Percentiles rank a stretch among this genome's conserved stretches.
Conservation (phyloP, 2,888 invertebrate species). For the Acronicta alni region DNA sequence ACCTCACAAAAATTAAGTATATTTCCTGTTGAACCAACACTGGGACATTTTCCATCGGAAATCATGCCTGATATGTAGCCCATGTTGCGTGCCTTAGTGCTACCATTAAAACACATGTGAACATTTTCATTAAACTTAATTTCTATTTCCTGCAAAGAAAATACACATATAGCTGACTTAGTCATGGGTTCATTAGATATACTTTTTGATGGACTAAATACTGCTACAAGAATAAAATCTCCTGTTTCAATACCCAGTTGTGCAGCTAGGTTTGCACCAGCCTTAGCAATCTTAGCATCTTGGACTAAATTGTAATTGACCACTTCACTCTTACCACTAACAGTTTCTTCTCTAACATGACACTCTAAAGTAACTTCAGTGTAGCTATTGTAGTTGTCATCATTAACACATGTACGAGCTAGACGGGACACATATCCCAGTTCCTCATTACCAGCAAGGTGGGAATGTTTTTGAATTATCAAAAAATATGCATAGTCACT, state of each 20-base stretch:
- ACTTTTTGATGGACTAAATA: slow-evolving; percentile 96
- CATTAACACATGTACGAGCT: slow-evolving; percentile 97
- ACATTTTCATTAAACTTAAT: slow-evolving; percentile 98
- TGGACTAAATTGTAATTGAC: slow-evolving; percentile 96
- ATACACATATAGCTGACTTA: slow-evolving; percentile 97
- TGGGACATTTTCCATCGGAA: slow-evolving; percentile 96
- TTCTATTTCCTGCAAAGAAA: slow-evolving; percentile 96
- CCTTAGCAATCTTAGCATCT: slow-evolving; percentile 96
- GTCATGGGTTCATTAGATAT: slow-evolving; percentile 95
- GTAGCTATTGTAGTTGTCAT: slow-evolving; percentile 98
- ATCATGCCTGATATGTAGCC: slow-evolving; percentile 97
- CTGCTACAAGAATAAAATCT: slow-evolving; percentile 95
- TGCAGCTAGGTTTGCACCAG: slow-evolving; percentile 95
- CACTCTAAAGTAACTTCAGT: slow-evolving; percentile 98
- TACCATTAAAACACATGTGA: slow-evolving; percentile 98
- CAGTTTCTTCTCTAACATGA: slow-evolving; percentile 90
- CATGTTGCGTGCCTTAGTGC: slow-evolving; percentile 97
- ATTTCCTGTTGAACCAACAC: slow-evolving; percentile 96
- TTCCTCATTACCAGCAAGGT: slow-evolving; percentile 96
- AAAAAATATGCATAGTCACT: slow-evolving; percentile 98
- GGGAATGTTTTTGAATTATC: slow-evolving; percentile 97
- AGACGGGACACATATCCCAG: slow-evolving; percentile 96
- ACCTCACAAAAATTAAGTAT: slow-evolving; percentile 97
- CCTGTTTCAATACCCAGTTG: slow-evolving; percentile 94
- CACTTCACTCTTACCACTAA: slow-evolving; percentile 84